Percentiles rank a stretch among this genome's conserved stretches.
Conservation (phyloP, 92 coral and sea anemone genomes). For the Porites divaricata region DNA sequence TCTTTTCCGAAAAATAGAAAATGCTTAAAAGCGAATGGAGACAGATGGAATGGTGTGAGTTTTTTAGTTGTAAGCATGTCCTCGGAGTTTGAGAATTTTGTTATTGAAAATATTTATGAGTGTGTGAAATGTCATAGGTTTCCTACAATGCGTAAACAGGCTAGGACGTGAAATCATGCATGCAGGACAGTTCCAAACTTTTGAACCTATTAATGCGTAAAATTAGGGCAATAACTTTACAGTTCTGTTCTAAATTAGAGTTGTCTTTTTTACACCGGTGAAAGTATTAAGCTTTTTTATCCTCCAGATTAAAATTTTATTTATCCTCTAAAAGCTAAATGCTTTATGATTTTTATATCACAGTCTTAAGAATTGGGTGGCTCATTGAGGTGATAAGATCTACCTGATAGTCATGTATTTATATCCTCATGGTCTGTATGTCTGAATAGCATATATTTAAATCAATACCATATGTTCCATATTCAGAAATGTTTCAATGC, state of each 20-base stretch:
- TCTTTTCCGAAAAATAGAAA: background rate
- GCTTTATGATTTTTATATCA: background rate
- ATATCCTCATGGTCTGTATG: background rate
- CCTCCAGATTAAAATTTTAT: background rate
- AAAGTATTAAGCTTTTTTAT: background rate
- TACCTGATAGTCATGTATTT: background rate
- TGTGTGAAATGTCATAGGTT: background rate
- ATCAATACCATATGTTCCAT: background rate
- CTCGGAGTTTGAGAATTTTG: background rate
- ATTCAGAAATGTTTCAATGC: background rate
- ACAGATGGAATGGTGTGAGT: background rate
- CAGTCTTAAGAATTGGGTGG: background rate
- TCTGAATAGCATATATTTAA: background rate
- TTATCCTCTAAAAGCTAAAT: background rate
- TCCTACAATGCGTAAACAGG: background rate
- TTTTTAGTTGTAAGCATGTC: background rate
- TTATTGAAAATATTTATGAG: background rate
- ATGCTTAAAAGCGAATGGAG: background rate
- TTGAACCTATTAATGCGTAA: background rate
- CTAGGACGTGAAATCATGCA: conserved; percentile 2
- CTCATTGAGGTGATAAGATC: background rate
- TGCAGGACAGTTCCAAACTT: background rate
- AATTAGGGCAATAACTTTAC: background rate
- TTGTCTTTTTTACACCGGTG: background rate
- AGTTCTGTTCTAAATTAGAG: background rate